Conservation (phyloP, 2,888 invertebrate genomes). For the Lumbricus terrestris region DNA sequence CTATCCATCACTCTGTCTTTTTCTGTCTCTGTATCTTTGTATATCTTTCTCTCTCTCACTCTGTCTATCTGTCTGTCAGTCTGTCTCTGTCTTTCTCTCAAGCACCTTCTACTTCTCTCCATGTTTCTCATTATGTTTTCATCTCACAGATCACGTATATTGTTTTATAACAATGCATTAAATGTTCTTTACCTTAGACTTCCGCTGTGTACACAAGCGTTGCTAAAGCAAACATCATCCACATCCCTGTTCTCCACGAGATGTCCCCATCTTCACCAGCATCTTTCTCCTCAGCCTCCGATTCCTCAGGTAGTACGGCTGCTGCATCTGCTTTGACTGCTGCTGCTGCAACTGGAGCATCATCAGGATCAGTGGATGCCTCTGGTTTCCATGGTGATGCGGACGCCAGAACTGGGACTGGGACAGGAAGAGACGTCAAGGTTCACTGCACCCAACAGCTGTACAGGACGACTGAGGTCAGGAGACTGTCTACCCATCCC, state of each 20-base stretch:
- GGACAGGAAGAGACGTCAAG: not conserved
- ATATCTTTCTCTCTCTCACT: too few species aligned
- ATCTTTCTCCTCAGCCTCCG: not conserved
- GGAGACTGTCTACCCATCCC: not conserved
- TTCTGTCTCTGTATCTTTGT: too few species aligned
- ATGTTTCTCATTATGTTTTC: too few species aligned
- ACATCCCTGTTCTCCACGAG: not conserved
- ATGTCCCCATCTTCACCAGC: not conserved
- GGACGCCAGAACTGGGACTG: not conserved
- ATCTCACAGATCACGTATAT: too few species aligned
- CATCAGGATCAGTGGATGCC: not conserved
- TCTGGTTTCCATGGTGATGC: not conserved
- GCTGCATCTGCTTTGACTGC: not conserved
- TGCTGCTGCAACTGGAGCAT: not conserved
- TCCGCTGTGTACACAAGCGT: not conserved
- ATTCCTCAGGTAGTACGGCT: not conserved
- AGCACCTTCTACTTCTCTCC: too few species aligned
- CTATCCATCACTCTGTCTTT: too few species aligned
- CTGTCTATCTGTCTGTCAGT: too few species aligned
- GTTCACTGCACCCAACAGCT: not conserved
- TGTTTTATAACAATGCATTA: not conserved
- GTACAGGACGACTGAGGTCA: not conserved
- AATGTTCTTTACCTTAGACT: not conserved
- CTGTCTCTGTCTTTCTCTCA: too few species aligned
- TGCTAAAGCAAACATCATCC: not conserved